Evolutionary conservation across 2,888 invertebrate genomes (phyloP).

Genomic region (Cryptocephalus moraei): DNA sequence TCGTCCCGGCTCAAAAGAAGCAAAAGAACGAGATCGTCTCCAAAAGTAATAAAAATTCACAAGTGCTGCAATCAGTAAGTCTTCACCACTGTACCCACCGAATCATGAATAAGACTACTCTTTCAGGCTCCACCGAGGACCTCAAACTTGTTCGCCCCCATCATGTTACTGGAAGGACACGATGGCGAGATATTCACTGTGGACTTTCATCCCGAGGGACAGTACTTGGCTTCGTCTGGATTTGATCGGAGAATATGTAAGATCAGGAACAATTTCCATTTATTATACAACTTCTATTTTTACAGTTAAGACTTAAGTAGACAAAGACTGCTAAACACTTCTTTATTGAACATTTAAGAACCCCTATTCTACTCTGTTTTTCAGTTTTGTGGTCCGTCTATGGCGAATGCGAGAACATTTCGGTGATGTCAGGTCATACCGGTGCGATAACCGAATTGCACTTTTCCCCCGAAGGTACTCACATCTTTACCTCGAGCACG

Average conservation of each 20-base stretch:
- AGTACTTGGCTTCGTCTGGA: conserved; percentile 86
- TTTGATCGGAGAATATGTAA: conserved; percentile 92
- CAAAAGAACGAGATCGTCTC: conserved; percentile 63
- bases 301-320: too few relatives aligned
- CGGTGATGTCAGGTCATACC: conserved; percentile 86
- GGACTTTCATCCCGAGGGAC: conserved; percentile 94
- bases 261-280: conserved; percentile 29
- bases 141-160: conserved; percentile 82
- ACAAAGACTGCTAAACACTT: too few relatives aligned
- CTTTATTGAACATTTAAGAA: too few relatives aligned
- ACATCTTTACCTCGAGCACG: conserved; percentile 83
- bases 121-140: conserved; percentile 63
- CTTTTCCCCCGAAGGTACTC: conserved; percentile 75
- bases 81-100: neutral
- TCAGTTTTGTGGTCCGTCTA: conserved; percentile 91
- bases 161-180: conserved; percentile 94
- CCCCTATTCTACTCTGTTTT: conserved; percentile 18
- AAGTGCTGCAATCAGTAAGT: conserved; percentile 63
- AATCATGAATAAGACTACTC: neutral
- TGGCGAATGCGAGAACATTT: conserved; percentile 95
- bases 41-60: conserved; percentile 64
- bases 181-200: conserved; percentile 90
- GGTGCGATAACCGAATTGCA: conserved; percentile 92
- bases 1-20: conserved; percentile 55
- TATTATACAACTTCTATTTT: neutral